Conservation (phyloP, 2,113 vertebrate genomes). For the Mohoua ochrocephala region DNA sequence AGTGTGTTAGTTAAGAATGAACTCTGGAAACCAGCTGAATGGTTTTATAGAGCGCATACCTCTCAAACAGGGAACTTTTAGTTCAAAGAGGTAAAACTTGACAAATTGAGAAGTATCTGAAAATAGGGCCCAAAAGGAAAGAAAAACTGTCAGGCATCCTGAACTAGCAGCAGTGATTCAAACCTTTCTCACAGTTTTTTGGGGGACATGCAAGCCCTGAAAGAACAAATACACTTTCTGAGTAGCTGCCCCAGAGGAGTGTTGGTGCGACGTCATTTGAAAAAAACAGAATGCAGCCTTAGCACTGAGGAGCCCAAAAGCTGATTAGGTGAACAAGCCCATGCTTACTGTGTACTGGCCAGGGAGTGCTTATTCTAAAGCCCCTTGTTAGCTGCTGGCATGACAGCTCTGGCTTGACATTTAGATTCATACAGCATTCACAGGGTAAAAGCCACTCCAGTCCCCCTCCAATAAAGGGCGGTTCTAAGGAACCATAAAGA, state of each 20-base stretch:
- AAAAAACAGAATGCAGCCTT: neutral
- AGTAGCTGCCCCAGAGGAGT: neutral
- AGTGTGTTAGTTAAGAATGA: neutral
- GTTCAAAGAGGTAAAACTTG: neutral
- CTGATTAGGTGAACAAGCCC: neutral
- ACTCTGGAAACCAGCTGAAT: neutral
- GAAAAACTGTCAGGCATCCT: neutral
- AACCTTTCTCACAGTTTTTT: neutral
- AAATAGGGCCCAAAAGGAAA: neutral
- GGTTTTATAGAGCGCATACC: neutral
- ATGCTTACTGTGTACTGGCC: neutral
- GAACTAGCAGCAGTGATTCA: neutral
- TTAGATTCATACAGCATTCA: neutral
- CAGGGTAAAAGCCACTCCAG: neutral
- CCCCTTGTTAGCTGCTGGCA: neutral
- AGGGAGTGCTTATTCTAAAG: neutral
- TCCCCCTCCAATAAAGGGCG: neutral
- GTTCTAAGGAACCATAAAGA: neutral
- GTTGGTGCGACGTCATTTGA: neutral
- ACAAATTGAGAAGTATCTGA: neutral
- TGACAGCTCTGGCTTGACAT: neutral
- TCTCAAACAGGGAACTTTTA: neutral
- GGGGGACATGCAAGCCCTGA: neutral
- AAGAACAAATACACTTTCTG: neutral
- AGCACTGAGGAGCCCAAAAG: neutral